These are phyloP conservation scores for Prionailurus viverrinus DNA, from an alignment of 2,113 vertebrate genomes.

Conservation along the genomic window DNA sequence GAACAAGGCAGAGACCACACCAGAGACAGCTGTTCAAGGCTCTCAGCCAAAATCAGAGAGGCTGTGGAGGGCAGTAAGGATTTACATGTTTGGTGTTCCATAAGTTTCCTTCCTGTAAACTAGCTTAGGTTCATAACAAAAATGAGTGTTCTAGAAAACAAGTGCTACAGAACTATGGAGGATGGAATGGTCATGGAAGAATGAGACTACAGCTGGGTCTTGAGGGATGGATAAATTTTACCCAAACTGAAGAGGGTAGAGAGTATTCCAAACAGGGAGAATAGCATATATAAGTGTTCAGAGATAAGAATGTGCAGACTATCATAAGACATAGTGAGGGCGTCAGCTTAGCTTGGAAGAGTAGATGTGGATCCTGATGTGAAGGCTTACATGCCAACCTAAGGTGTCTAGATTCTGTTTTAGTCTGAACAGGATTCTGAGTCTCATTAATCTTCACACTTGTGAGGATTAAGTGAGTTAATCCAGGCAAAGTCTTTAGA, in stretches of 20 bases:
- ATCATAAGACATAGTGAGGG: not conserved
- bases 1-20: slow-evolving; percentile 12
- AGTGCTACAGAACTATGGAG: not conserved
- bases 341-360: not conserved
- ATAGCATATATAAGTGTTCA: not conserved
- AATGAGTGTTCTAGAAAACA: slow-evolving; percentile 7
- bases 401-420: slow-evolving; percentile 34
- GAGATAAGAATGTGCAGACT: not conserved
- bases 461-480: slow-evolving; percentile 27
- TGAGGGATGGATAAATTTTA: not conserved
- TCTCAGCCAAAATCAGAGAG: not conserved
- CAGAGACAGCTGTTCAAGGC: not conserved
- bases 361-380: not conserved
- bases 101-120: slow-evolving; percentile 17
- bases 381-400: not conserved
- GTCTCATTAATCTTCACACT: slow-evolving; percentile 25
- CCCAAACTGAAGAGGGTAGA: not conserved
- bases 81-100: not conserved
- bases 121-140: slow-evolving; percentile 14
- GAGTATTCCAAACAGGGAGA: not conserved
- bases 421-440: not conserved
- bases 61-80: not conserved
- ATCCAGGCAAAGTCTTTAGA: slow-evolving; percentile 42
- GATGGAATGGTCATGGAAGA: not conserved
- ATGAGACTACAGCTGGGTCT: not conserved